These are phyloP conservation scores for Serranus cabrilla DNA, from an alignment of 2,797 vertebrate genomes.

Conservation along the genomic window DNA sequence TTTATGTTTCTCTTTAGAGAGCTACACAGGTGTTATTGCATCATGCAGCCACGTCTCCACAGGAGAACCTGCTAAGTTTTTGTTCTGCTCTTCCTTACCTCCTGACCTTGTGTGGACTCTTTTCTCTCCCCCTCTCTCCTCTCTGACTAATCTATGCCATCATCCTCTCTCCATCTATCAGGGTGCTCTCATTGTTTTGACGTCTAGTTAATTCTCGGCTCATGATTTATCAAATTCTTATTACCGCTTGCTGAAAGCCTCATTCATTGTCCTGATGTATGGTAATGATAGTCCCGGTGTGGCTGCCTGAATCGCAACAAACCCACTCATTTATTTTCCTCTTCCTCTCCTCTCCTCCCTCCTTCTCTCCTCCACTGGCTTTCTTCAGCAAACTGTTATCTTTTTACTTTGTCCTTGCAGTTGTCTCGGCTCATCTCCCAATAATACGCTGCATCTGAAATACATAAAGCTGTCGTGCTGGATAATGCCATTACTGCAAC, in stretches of 20 bases:
- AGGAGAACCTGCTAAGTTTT: slow-evolving; percentile 26
- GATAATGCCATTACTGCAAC: slow-evolving; percentile 22
- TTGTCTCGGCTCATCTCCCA: slow-evolving; percentile 41
- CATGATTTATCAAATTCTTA: slow-evolving; percentile 99
- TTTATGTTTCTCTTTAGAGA: not conserved
- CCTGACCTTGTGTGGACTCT: slow-evolving; percentile 75
- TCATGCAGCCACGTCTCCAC: slow-evolving; percentile 20
- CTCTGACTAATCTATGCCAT: slow-evolving; percentile 95
- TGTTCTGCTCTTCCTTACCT: slow-evolving; percentile 24
- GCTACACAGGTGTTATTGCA: slow-evolving; percentile 7
- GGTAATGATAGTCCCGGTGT: slow-evolving; percentile 96
- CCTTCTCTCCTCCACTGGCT: slow-evolving; percentile 39
- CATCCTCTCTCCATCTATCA: slow-evolving; percentile 96
- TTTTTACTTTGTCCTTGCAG: slow-evolving; percentile 49
- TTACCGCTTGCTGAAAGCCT: slow-evolving; percentile 99
- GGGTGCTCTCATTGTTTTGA: slow-evolving; percentile 99
- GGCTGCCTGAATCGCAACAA: slow-evolving; percentile 90
- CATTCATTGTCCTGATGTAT: slow-evolving; percentile 99
- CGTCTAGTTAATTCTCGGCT: slow-evolving; percentile 99
- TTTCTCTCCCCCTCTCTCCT: slow-evolving; percentile 15
- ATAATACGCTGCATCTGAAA: slow-evolving; percentile 28
- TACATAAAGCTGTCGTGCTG: slow-evolving; percentile 23
- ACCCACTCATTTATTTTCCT: slow-evolving; percentile 67
- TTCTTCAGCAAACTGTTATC: slow-evolving; percentile 62
- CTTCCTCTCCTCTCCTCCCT: slow-evolving; percentile 39